phyloP scores from a whole-genome alignment of 2,113 vertebrate species.

The Otocyon megalotis region DNA sequence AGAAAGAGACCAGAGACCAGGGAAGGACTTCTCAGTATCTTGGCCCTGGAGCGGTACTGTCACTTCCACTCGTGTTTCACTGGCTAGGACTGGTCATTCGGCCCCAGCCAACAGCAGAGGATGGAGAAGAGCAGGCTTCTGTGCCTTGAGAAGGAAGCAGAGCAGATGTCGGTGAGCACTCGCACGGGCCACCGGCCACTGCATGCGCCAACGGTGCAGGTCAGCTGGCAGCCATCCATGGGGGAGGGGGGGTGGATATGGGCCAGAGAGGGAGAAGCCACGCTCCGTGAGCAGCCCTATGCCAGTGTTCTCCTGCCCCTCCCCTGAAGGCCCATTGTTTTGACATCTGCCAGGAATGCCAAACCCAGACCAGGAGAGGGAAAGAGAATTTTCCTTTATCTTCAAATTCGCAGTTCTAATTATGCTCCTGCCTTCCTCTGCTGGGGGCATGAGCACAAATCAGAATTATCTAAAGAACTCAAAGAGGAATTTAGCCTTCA shows the following conservation, averaged over 20 bases:
- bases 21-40: background rate
- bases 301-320: background rate
- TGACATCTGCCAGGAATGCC: background rate
- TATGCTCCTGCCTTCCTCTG: background rate
- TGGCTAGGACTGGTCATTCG: background rate
- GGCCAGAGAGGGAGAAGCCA: background rate
- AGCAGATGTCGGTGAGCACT: accelerated
- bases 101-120: background rate
- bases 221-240: accelerated
- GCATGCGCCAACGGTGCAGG: accelerated
- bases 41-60: background rate
- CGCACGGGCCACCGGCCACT: accelerated
- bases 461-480: constrained; percentile 4
- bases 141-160: background rate
- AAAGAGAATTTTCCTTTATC: background rate
- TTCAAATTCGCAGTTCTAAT: background rate
- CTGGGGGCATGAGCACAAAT: background rate
- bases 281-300: accelerated
- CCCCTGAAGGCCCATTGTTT: accelerated
- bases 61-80: background rate
- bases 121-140: accelerated
- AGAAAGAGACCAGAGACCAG: accelerated
- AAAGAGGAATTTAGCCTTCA: background rate
- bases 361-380: background rate
- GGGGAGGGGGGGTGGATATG: accelerated